Base-by-base conservation (phyloP, 2,797 vertebrate species). In the Sphenopsis melanotis region DNA sequence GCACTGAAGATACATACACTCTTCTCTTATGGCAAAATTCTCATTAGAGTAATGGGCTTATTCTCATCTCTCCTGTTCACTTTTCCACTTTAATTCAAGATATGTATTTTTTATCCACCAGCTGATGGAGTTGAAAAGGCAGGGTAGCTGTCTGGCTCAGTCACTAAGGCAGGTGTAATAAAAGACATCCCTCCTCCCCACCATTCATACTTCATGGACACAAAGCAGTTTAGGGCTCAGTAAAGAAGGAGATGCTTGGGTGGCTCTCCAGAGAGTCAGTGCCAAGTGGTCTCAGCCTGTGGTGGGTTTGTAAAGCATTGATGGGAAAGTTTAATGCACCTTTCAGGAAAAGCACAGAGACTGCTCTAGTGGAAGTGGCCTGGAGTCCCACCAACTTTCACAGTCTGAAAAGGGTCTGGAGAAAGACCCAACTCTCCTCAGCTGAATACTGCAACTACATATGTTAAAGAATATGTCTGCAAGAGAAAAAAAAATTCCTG, bases 131-230 rank as follows among this genome's bases (percentile, higher is more conserved):
- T 29, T 82, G 89, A 86, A 87, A 83, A 83, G 26, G 44, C 15
- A 20, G 34, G 29, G 53, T 5, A 77, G 60, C 39, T 70, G 24
- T 34, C 3, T 3, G 55, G 17, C 41, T 82, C 66, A 46, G 55
- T 26, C 49, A 60, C 21, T 39, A 68, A 72, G 30, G 70, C 24
- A 84, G 50, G 16, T 55, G n/a, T 55, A 72, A 69, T 36, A 59
- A 63, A 69, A 66, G 27, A 37, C 9, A 36, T 29, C 74, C 10
- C 10, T 79, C 34, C 34, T 61, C 59, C 53, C 65, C 30, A 8
- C 34, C 55, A 23, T 15, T 52, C 0, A 0, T 36, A 50, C 24
- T 24, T 49, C 11, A 22, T 1, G 41, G 59, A 27, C 8, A 69
- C 26, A 37, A 88, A 83, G 37, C 37, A 36, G 37, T 32, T 42